Percentiles rank a stretch among this genome's conserved stretches.
phyloP scores from a whole-genome alignment of 2,113 vertebrate species.

The Verasper variegatus region DNA sequence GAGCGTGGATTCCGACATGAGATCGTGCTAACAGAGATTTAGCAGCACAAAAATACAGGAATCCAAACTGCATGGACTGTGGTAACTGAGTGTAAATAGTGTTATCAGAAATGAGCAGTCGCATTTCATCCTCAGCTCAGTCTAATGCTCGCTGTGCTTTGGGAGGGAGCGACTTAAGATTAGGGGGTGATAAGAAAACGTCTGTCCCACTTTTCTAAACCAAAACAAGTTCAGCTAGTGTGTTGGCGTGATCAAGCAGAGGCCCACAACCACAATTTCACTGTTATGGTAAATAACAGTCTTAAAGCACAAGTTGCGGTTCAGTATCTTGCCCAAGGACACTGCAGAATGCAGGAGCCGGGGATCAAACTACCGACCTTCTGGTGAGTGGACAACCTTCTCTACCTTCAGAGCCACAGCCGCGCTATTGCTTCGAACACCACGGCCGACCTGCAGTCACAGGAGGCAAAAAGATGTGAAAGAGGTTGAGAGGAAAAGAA shows the following conservation, averaged over 20 bases:
- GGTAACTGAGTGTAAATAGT: constrained; percentile 35
- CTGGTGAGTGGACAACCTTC: too few relatives aligned
- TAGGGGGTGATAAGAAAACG: constrained; percentile 16
- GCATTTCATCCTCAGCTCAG: constrained; percentile 33
- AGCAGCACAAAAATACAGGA: background rate
- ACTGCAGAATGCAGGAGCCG: too few relatives aligned
- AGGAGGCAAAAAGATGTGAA: constrained; percentile 4
- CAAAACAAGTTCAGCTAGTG: constrained; percentile 26
- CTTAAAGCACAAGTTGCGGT: too few relatives aligned
- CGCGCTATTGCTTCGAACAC: background rate
- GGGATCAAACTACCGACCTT: too few relatives aligned
- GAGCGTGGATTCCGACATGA: constrained; percentile 62
- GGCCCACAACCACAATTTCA: background rate
- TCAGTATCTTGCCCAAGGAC: too few relatives aligned
- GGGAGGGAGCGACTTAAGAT: constrained; percentile 56
- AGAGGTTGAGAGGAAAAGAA: constrained; percentile 7
- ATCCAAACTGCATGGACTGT: constrained; percentile 24
- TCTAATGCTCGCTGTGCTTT: constrained; percentile 41
- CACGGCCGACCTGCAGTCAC: background rate
- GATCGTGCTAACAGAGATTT: constrained; percentile 5
- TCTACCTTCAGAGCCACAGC: too few relatives aligned
- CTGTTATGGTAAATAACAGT: too few relatives aligned
- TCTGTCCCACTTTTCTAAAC: constrained; percentile 18
- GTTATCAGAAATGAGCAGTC: constrained; percentile 53
- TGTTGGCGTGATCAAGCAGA: background rate